Percentiles rank a stretch among this genome's conserved stretches.
Conservation (phyloP, 2,888 invertebrate species). For the Sphaerophoria rueppellii region DNA sequence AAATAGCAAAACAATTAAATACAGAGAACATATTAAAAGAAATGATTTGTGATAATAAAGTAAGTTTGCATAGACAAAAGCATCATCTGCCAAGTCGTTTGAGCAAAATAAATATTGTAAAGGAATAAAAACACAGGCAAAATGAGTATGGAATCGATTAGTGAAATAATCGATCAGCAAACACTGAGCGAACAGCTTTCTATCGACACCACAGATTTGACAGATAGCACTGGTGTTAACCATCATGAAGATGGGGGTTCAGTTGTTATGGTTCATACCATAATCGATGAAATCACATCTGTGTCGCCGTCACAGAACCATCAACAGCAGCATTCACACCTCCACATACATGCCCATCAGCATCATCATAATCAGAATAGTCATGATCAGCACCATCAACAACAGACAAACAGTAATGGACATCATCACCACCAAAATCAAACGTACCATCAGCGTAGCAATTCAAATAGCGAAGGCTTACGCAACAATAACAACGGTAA, state of each 20-base stretch:
- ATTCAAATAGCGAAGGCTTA: background rate
- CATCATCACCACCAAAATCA: constrained; percentile 61
- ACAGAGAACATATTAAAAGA: background rate
- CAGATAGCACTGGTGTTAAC: constrained; percentile 71
- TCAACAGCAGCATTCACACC: constrained; percentile 72
- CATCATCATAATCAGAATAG: constrained; percentile 72
- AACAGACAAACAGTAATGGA: constrained; percentile 53
- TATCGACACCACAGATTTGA: constrained; percentile 80
- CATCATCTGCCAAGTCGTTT: background rate
- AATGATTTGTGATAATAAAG: constrained; percentile 17
- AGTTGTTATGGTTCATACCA: constrained; percentile 79
- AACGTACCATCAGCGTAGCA: constrained; percentile 39
- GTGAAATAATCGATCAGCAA: constrained; percentile 85
- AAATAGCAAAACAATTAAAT: background rate
- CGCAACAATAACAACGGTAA: constrained; percentile 38
- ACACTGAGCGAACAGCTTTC: constrained; percentile 83
- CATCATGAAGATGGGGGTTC: constrained; percentile 77
- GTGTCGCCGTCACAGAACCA: constrained; percentile 67
- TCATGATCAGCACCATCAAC: constrained; percentile 72
- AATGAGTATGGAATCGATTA: constrained; percentile 84
- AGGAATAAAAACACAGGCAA: constrained; percentile 23
- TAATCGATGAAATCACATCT: constrained; percentile 77
- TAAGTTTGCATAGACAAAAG: constrained; percentile 20
- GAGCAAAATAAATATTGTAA: background rate
- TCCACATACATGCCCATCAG: constrained; percentile 51